Percentiles rank a stretch among this genome's conserved stretches.
These are phyloP conservation scores for Wasmannia auropunctata DNA, from an alignment of 1,140 invertebrate species.

Conservation along the genomic window DNA sequence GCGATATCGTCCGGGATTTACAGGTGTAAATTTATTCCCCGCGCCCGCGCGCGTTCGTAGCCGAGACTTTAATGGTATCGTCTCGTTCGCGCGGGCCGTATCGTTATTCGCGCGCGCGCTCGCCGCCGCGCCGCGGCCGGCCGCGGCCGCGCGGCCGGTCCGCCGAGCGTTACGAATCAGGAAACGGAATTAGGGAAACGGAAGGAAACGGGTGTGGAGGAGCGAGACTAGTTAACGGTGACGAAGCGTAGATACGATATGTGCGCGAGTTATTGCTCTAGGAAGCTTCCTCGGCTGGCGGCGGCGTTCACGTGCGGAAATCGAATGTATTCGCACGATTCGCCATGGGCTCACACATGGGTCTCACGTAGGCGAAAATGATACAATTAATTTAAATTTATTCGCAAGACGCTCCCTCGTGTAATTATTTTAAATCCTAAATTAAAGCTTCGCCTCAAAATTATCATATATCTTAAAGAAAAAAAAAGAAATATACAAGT, in stretches of 20 bases:
- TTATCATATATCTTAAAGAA: background rate
- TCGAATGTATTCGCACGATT: background rate
- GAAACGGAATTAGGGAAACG: conserved; percentile 42
- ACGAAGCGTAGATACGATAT: conserved; percentile 10
- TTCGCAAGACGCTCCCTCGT: background rate
- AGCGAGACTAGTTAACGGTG: conserved; percentile 36
- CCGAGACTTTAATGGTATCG: conserved; percentile 7
- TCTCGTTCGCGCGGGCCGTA: background rate
- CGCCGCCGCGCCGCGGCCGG: too few species aligned
- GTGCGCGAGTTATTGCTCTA: background rate
- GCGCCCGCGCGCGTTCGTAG: background rate
- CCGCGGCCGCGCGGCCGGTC: too few species aligned
- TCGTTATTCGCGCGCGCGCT: background rate
- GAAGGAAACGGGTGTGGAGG: conserved; percentile 9
- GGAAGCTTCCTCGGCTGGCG: background rate
- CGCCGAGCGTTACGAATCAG: conserved; percentile 44
- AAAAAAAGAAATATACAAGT: background rate
- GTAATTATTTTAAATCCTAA: background rate
- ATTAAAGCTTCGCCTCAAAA: background rate
- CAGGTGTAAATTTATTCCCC: conserved; percentile 49
- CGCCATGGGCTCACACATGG: background rate
- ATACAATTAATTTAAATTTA: background rate
- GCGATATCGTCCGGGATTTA: background rate
- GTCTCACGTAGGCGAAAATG: background rate
- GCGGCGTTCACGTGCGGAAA: background rate